Conservation (phyloP, 1,140 invertebrate genomes). For the Homalodisca vitripennis region DNA sequence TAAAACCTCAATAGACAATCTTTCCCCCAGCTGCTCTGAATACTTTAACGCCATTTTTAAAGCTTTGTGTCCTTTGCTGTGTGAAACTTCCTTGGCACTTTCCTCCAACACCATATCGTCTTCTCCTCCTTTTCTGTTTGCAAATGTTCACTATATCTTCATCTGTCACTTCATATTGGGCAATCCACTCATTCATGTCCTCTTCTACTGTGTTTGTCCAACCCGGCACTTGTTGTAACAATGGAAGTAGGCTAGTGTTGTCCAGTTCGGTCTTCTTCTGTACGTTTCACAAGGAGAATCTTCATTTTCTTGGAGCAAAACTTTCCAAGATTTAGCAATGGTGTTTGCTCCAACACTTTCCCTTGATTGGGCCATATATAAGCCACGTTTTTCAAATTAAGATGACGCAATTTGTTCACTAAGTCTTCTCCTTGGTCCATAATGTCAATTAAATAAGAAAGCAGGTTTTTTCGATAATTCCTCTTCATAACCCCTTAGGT, state of each 20-base stretch:
- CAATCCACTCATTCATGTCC: slow-evolving; percentile 1
- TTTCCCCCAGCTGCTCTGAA: slow-evolving; percentile 3
- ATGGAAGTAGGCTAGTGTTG: no score
- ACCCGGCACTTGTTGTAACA: neutral
- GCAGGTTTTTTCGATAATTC: slow-evolving; percentile 9
- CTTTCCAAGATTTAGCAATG: no score
- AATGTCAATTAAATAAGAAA: slow-evolving; percentile 16
- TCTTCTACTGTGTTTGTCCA: no score
- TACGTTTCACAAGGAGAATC: neutral
- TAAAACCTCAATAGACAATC: no score
- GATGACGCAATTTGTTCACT: slow-evolving; percentile 10
- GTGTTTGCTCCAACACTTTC: no score
- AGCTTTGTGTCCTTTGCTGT: no score
- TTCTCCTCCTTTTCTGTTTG: neutral
- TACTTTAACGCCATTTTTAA: slow-evolving; percentile 18
- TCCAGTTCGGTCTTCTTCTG: neutral
- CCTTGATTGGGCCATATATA: slow-evolving; percentile 12
- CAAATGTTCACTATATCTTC: slow-evolving; percentile 13
- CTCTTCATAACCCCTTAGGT: no score
- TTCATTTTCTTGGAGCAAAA: no score
- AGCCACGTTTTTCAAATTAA: slow-evolving; percentile 24
- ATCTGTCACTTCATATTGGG: slow-evolving; percentile 26
- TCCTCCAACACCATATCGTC: neutral
- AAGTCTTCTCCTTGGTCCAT: slow-evolving; percentile 16
- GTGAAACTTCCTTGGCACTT: neutral